Percentiles rank a stretch among this genome's conserved stretches.
These are phyloP conservation scores for Lymantria monacha DNA, from an alignment of 2,888 invertebrate genomes.

Conservation along the genomic window DNA sequence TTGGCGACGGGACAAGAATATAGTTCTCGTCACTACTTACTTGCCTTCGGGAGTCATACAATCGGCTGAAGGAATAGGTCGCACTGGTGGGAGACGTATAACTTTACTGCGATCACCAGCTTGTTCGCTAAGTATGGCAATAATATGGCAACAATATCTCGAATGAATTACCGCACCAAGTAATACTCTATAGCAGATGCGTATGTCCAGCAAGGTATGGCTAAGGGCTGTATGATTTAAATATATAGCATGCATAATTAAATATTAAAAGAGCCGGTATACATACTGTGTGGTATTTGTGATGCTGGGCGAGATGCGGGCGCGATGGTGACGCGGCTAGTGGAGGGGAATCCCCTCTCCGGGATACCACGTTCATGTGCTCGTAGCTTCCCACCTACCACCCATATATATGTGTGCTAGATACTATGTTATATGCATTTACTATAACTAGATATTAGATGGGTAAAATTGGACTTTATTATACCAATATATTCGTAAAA, in stretches of 20 bases:
- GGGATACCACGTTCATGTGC: constrained; percentile 92
- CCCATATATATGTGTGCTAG: neutral
- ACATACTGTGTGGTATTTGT: constrained; percentile 98
- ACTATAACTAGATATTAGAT: neutral
- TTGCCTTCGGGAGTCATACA: no score
- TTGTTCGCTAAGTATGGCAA: no score
- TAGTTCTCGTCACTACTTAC: no score
- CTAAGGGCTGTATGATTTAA: no score
- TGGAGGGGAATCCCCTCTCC: constrained; percentile 90
- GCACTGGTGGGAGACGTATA: no score
- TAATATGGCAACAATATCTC: no score
- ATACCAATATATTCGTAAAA: neutral
- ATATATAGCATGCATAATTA: neutral
- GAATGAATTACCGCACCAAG: no score
- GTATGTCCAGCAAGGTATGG: no score
- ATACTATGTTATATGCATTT: neutral
- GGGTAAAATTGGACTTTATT: neutral
- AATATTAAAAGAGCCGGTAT: neutral
- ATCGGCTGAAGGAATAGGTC: no score
- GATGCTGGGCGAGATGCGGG: constrained; percentile 86
- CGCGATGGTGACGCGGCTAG: constrained; percentile 96
- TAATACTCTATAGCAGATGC: no score
- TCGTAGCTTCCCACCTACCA: constrained; percentile 93
- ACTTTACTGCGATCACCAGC: no score
- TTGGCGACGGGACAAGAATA: no score